Evolutionary conservation across 1,140 invertebrate species (phyloP).

Genomic region (Eupristina koningsbergeri): DNA sequence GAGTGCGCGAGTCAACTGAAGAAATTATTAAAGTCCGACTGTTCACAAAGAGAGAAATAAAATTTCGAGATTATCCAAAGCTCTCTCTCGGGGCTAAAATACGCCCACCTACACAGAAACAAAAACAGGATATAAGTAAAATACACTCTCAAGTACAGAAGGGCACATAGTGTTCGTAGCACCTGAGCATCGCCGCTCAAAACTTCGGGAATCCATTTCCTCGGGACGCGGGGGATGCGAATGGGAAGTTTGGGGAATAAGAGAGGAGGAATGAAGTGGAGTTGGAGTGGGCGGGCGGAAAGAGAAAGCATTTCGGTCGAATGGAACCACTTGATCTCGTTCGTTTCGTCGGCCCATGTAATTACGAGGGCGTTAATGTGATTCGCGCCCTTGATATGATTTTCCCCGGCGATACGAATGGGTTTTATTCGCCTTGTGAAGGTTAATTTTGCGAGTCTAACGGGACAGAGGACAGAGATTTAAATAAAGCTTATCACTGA

Average conservation of each 20-base stretch:
- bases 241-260: not conserved
- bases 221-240: not conserved
- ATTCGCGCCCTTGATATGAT: conserved; percentile 33
- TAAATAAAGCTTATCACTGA: not conserved
- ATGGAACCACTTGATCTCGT: conserved; percentile 29
- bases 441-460: conserved; percentile 18
- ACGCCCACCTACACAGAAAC: too few relatives aligned
- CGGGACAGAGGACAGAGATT: not conserved
- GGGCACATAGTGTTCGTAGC: too few relatives aligned
- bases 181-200: conserved; percentile 8
- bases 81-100: too few relatives aligned
- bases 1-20: not conserved
- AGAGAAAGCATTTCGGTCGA: conserved; percentile 6
- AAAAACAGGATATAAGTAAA: too few relatives aligned
- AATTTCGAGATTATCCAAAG: not conserved
- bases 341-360: not conserved
- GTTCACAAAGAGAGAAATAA: not conserved
- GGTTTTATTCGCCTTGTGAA: conserved; percentile 2
- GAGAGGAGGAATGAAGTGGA: not conserved
- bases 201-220: not conserved
- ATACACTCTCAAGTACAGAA: too few relatives aligned
- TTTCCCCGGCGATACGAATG: not conserved
- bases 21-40: conserved; percentile 1
- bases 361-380: conserved; percentile 35
- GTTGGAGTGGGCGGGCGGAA: not conserved